These are phyloP conservation scores for Sarcophaga carnaria DNA, from an alignment of 2,888 invertebrate genomes.

Conservation along the genomic window DNA sequence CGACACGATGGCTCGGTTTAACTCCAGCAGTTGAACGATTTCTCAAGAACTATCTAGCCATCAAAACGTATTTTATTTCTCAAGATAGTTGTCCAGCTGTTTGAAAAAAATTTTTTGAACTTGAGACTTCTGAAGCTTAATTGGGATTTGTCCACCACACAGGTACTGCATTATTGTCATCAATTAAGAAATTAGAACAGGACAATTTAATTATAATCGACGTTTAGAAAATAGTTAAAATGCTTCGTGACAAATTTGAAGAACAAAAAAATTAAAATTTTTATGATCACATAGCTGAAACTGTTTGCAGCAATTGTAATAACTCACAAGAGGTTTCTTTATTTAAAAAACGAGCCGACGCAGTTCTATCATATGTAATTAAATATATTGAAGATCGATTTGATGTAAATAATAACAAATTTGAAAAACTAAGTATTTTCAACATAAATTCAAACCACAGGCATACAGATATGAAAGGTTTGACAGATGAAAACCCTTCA, in stretches of 20 bases:
- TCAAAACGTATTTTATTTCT: constrained; percentile 56
- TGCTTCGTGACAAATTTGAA: constrained; percentile 32
- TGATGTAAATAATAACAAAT: too few relatives aligned
- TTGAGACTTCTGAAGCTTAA: constrained; percentile 53
- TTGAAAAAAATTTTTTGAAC: constrained; percentile 48
- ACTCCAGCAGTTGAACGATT: constrained; percentile 54
- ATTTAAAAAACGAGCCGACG: constrained; percentile 39
- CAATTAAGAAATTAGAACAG: background rate
- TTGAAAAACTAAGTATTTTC: too few relatives aligned
- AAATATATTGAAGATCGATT: constrained; percentile 22
- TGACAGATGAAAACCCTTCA: too few relatives aligned
- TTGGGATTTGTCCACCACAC: constrained; percentile 46
- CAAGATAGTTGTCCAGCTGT: constrained; percentile 31
- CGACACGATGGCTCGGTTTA: constrained; percentile 52
- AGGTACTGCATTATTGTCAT: constrained; percentile 8
- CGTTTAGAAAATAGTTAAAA: constrained; percentile 11
- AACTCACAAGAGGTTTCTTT: constrained; percentile 27
- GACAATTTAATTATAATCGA: too few relatives aligned
- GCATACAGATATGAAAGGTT: too few relatives aligned
- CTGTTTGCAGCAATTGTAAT: constrained; percentile 26
- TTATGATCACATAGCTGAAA: constrained; percentile 44
- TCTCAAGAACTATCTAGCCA: constrained; percentile 45
- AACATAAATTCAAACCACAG: too few relatives aligned
- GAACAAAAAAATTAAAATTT: constrained; percentile 31
- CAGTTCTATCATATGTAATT: constrained; percentile 36